These are phyloP conservation scores for rat (Rattus norvegicus) DNA, from an alignment of 2,113 vertebrate genomes.

Conservation along the genomic window DNA sequence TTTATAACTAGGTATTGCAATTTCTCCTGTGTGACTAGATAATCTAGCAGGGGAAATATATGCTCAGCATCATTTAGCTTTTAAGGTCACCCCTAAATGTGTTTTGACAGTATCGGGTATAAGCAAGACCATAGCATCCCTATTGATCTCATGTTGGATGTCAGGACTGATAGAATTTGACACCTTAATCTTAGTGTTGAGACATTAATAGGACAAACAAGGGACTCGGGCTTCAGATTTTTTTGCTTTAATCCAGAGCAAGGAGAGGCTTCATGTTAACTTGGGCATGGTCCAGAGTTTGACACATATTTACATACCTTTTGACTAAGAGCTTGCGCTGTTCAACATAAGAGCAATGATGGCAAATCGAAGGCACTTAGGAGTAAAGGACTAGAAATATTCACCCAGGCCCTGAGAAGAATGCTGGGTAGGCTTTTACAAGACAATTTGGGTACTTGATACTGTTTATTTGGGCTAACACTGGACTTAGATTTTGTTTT, in stretches of 20 bases:
- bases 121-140: neutral
- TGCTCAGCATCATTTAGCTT: neutral
- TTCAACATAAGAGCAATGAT: neutral
- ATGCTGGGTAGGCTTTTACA: neutral
- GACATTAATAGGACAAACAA: neutral
- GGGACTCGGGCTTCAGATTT: neutral
- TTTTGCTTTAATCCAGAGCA: neutral
- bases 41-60: neutral
- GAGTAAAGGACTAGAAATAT: neutral
- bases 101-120: neutral
- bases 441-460: neutral
- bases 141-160: neutral
- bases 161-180: neutral
- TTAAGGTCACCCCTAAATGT: conserved; percentile 29
- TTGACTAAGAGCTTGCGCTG: neutral
- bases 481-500: neutral
- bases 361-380: neutral
- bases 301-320: neutral
- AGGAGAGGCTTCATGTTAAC: neutral
- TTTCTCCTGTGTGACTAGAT: conserved; percentile 36
- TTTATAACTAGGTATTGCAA: neutral
- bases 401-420: neutral
- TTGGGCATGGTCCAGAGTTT: neutral
- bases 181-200: neutral
- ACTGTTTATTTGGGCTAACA: neutral